A percentile compares a stretch with the other conserved stretches of the same genome.
phyloP scores from a whole-genome alignment of 2,888 invertebrate genomes.

The Caenorhabditis sp. region DNA sequence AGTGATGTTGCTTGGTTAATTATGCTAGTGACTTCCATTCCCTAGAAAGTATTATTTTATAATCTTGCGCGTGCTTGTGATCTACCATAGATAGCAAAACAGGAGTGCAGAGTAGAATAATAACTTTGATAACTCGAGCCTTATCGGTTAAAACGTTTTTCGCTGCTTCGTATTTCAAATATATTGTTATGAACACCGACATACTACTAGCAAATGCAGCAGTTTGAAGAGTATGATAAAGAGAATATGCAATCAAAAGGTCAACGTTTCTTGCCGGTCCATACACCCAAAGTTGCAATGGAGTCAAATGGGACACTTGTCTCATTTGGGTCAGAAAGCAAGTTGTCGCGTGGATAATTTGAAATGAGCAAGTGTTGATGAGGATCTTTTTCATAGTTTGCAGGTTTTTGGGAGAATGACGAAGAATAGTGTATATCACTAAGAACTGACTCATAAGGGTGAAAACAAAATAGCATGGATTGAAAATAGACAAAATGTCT shows the following conservation, averaged over 20 bases:
- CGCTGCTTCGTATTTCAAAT: constrained; percentile 19
- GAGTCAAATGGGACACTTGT: constrained; percentile 26
- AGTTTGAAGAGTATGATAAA: constrained; percentile 4
- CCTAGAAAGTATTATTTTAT: no score
- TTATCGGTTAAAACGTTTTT: not conserved
- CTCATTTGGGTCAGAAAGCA: constrained; percentile 9
- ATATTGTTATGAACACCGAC: constrained; percentile 20
- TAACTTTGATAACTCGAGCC: not conserved
- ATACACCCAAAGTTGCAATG: constrained; percentile 32
- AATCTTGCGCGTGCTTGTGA: no score
- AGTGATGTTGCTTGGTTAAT: not conserved
- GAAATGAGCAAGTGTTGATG: not conserved
- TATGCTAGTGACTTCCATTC: not conserved
- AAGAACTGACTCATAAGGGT: constrained; percentile 3
- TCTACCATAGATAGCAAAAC: constrained; percentile 3
- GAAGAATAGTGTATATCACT: constrained; percentile 11
- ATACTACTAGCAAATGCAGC: not conserved
- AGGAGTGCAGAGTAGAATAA: not conserved
- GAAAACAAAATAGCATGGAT: not conserved
- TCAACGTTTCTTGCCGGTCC: constrained; percentile 11
- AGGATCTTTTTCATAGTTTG: constrained; percentile 5
- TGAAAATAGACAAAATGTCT: not conserved
- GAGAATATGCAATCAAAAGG: not conserved
- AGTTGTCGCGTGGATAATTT: not conserved
- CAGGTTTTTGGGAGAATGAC: constrained; percentile 21